Conservation (phyloP, 1,140 invertebrate genomes). For the Oscheius sp. region DNA sequence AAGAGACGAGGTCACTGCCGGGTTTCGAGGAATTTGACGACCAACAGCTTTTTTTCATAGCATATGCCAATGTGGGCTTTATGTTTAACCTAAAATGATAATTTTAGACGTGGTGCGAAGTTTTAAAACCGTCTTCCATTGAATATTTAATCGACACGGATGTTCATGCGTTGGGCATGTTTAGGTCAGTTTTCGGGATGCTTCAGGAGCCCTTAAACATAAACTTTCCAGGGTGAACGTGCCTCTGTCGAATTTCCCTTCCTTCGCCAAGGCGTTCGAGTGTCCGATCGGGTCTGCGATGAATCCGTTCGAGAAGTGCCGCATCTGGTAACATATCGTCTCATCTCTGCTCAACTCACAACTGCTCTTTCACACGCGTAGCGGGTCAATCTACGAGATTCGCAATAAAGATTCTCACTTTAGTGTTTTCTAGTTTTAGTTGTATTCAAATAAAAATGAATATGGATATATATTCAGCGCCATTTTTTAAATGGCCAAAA, state of each 20-base stretch:
- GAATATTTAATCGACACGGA: slow-evolving; percentile 43
- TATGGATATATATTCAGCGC: no score
- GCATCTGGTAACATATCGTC: slow-evolving; percentile 63
- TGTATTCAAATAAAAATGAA: no score
- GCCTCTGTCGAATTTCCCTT: slow-evolving; percentile 66
- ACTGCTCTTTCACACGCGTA: background rate
- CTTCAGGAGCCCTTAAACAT: background rate
- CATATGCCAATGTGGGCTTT: slow-evolving; percentile 39
- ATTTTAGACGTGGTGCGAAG: slow-evolving; percentile 45
- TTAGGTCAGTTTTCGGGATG: slow-evolving; percentile 16
- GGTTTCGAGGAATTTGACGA: slow-evolving; percentile 24
- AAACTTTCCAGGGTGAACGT: slow-evolving; percentile 63
- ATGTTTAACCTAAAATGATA: background rate
- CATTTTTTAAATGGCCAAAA: no score
- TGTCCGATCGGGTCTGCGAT: slow-evolving; percentile 64
- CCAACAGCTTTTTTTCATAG: slow-evolving; percentile 41
- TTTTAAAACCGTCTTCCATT: slow-evolving; percentile 39
- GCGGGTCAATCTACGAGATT: no score
- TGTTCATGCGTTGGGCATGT: slow-evolving; percentile 41
- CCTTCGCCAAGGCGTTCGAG: slow-evolving; percentile 65
- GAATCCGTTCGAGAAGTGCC: slow-evolving; percentile 68
- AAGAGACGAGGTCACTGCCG: slow-evolving; percentile 18
- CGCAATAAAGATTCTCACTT: no score
- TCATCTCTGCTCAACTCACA: background rate
- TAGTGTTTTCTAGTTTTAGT: no score